Evolutionary conservation across 2,888 invertebrate species (phyloP).

Genomic region (Lithophane semibrunnea): DNA sequence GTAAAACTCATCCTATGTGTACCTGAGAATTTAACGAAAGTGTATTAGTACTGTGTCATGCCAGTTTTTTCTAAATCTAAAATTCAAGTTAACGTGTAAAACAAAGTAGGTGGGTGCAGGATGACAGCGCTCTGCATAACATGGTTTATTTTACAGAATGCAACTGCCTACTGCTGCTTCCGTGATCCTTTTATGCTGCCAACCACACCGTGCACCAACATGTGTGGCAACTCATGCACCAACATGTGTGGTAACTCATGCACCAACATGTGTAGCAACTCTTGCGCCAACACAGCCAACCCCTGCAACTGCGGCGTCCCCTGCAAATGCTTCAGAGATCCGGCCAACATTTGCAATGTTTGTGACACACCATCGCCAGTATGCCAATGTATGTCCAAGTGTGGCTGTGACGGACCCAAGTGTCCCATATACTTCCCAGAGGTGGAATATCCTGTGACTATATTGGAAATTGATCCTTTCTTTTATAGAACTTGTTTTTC

Average conservation of each 20-base stretch:
- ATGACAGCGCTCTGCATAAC: not conserved
- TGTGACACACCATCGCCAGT: slow-evolving; percentile 62
- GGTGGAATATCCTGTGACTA: slow-evolving; percentile 77
- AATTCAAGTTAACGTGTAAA: not conserved
- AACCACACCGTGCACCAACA: slow-evolving; percentile 60
- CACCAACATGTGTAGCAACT: slow-evolving; percentile 57
- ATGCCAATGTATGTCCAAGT: slow-evolving; percentile 59
- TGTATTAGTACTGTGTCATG: too few species aligned
- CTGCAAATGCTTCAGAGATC: slow-evolving; percentile 69
- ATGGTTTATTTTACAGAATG: slow-evolving; percentile 59
- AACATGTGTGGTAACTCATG: slow-evolving; percentile 60
- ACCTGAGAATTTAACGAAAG: too few species aligned
- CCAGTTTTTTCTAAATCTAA: not conserved
- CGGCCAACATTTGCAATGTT: slow-evolving; percentile 62
- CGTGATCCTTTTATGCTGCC: slow-evolving; percentile 66
- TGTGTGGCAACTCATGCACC: slow-evolving; percentile 60
- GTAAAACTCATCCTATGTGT: too few species aligned
- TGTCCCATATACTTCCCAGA: slow-evolving; percentile 78
- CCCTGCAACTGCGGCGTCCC: slow-evolving; percentile 36
- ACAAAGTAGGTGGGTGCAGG: not conserved
- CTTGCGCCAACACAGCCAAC: slow-evolving; percentile 52
- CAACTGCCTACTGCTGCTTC: slow-evolving; percentile 70
- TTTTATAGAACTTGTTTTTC: slow-evolving; percentile 69
- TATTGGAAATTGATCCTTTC: slow-evolving; percentile 73
- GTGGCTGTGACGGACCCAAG: slow-evolving; percentile 40